Evolutionary conservation across 2,797 vertebrate species (phyloP).

Genomic region (Chaenodraco wilsoni): DNA sequence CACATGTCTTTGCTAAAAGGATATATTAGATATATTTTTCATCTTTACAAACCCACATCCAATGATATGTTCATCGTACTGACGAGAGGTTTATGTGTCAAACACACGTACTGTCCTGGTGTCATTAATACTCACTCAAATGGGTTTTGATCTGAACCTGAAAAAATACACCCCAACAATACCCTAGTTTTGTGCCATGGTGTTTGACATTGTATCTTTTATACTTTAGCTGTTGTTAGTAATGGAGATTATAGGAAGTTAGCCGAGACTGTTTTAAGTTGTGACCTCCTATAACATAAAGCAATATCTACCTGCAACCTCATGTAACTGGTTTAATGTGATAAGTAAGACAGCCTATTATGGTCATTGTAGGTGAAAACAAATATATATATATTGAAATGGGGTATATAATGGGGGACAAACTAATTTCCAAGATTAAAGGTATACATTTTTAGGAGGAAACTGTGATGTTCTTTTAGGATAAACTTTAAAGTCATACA

Average conservation of each 20-base stretch:
- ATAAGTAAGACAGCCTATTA: too few species aligned
- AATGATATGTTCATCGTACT: not conserved
- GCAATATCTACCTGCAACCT: not conserved
- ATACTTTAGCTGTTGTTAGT: not conserved
- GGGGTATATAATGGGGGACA: too few species aligned
- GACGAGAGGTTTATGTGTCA: not conserved
- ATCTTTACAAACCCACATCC: conserved; percentile 12
- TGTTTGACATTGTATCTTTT: too few species aligned
- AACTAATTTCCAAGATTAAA: too few species aligned
- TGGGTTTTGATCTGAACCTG: not conserved
- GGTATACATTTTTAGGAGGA: too few species aligned
- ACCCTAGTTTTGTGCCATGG: not conserved
- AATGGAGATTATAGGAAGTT: not conserved
- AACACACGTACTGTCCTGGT: not conserved
- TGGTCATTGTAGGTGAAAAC: too few species aligned
- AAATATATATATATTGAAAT: too few species aligned
- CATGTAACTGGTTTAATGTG: not conserved
- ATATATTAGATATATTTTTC: not conserved
- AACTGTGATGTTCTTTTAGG: too few species aligned
- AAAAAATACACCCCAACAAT: conserved; percentile 1
- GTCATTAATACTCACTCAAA: not conserved
- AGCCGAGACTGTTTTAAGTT: not conserved
- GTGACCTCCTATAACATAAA: not conserved
- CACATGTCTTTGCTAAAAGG: not conserved
- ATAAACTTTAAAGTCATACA: too few species aligned